Evolutionary conservation across 2,888 invertebrate species (phyloP), one percentile per base, ranked within the genome.

Genomic region (Polyommatus icarus): DNA sequence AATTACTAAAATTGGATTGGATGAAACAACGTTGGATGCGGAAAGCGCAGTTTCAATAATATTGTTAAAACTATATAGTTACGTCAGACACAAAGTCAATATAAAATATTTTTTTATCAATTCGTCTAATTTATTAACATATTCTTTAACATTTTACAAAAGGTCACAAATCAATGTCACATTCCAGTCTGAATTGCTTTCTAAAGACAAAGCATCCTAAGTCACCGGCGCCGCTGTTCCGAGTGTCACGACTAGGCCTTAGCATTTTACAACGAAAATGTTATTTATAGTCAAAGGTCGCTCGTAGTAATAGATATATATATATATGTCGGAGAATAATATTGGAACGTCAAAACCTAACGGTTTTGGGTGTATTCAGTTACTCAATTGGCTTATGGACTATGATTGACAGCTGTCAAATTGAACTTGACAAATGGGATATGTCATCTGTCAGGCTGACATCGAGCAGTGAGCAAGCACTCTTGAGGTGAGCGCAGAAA

Each of bases 151-250:
- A 67, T 67, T 67, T 67, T 67, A 67, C 67, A 67, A 67, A 29
- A 67, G 67, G 67, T 67, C 67, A 67, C 67, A 32, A 67, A 67
- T 67, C 67, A 67, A 67, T 67, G 29, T 32, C 67, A 67, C 32
- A 67, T 67, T 67, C 67, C 67, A 67, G 32, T 67, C 67, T 67
- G 15, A 67, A 67, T 67, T 67, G 29, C 67, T 67, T 67, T 67
- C 67, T 67, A 67, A 61, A 67, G 67, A 67, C 67, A 67, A 67
- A 67, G 67, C 67, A 29, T 67, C 29, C 67, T 67, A 61, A 61
- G 32, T 32, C 29, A 67, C 29, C 29, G 67, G 29, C 67, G 67
- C 67, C 67, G 18, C 29, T 15, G 29, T 15, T 67, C 67, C 67
- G 67, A 67, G 67, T 67, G 67, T 67, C 67, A 67, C 32, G 29